Evolutionary conservation across 2,797 vertebrate genomes (phyloP).

Genomic region (Thripadectes ignobilis): DNA sequence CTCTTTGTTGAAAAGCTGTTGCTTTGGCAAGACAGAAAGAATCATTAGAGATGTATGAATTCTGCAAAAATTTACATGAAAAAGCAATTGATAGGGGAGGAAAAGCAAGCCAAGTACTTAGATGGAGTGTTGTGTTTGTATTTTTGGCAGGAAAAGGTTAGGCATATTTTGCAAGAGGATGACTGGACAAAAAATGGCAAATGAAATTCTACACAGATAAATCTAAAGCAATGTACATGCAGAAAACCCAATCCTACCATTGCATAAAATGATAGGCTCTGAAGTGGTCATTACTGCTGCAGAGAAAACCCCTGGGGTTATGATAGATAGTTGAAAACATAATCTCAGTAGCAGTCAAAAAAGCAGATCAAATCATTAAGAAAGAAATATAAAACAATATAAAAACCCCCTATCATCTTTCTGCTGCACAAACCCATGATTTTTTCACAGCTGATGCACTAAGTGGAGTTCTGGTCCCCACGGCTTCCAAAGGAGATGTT

Average conservation of each 20-base stretch:
- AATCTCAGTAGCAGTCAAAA: not conserved
- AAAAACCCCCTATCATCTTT: not conserved
- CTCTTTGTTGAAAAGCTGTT: not conserved
- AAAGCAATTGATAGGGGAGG: not conserved
- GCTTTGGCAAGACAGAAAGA: conserved; percentile 31
- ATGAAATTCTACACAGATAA: not conserved
- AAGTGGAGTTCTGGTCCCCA: not conserved
- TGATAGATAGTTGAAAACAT: not conserved
- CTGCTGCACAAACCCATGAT: rapidly evolving
- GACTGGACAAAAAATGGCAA: not conserved
- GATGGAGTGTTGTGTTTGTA: not conserved
- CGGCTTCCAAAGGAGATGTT: rapidly evolving
- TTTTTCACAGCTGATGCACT: not conserved
- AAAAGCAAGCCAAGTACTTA: not conserved
- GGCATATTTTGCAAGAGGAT: not conserved
- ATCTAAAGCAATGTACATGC: not conserved
- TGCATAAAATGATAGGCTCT: not conserved
- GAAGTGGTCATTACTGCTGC: not conserved
- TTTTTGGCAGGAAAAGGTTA: not conserved
- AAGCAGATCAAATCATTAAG: not conserved
- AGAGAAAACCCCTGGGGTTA: not conserved
- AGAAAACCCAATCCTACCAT: not conserved
- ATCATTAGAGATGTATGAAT: not conserved
- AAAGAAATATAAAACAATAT: not conserved
- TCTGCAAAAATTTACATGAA: not conserved